Evolutionary conservation across 2,797 vertebrate species (phyloP).

Genomic region (Gymnoscopelus microlampas): DNA sequence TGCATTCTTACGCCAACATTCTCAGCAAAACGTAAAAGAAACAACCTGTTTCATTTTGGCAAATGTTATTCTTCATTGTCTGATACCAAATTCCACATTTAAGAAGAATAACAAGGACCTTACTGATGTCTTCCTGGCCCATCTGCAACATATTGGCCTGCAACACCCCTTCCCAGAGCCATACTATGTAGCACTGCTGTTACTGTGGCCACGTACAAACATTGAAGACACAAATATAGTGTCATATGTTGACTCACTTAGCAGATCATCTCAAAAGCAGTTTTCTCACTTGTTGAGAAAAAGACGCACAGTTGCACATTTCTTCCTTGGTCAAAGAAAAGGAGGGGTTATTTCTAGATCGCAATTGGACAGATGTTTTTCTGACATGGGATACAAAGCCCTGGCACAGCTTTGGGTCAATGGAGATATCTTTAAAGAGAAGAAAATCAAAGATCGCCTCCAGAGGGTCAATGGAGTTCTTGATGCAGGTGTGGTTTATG

Average conservation of each 20-base stretch:
- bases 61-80: conserved; percentile 46
- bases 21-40: conserved; percentile 38
- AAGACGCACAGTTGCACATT: conserved; percentile 73
- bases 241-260: conserved; percentile 59
- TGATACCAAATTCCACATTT: conserved; percentile 32
- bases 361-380: conserved; percentile 75
- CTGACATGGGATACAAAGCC: conserved; percentile 29
- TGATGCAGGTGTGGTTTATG: too few relatives aligned
- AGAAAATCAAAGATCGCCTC: conserved; percentile 35
- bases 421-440: conserved; percentile 78
- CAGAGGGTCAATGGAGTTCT: too few relatives aligned
- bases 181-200: conserved; percentile 80
- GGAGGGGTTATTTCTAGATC: conserved; percentile 77
- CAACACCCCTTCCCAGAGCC: conserved; percentile 60
- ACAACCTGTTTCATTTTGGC: conserved; percentile 82
- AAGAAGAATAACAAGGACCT: conserved; percentile 25
- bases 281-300: conserved; percentile 36
- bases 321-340: conserved; percentile 71
- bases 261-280: conserved; percentile 53
- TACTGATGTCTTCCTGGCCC: conserved; percentile 35
- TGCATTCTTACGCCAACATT: conserved; percentile 61
- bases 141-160: conserved; percentile 61
- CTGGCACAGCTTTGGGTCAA: conserved; percentile 74
- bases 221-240: conserved; percentile 65
- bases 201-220: conserved; percentile 76